Conservation (phyloP, 2,888 invertebrate genomes). For the Amphipyra berbera region DNA sequence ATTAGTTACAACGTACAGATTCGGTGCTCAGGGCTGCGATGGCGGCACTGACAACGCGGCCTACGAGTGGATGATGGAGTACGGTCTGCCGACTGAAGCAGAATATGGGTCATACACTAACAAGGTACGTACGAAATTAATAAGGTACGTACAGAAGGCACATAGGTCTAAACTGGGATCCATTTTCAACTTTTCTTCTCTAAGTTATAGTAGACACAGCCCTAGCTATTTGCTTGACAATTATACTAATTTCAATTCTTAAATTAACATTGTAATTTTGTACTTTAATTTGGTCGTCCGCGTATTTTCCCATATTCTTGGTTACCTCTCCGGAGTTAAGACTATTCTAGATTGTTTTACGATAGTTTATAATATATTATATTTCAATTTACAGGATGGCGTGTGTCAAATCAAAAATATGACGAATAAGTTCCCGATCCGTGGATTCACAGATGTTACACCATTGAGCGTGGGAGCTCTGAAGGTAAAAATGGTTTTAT, state of each 20-base stretch:
- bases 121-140: constrained; percentile 81
- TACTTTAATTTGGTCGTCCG: no score
- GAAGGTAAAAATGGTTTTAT: constrained; percentile 77
- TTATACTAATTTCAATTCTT: no score
- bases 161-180: no score
- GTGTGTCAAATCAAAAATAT: constrained; percentile 94
- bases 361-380: constrained; percentile 32
- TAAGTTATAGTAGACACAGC: no score
- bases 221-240: no score
- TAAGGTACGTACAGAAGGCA: constrained; percentile 19
- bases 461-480: constrained; percentile 92
- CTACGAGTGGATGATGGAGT: constrained; percentile 96
- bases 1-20: constrained; percentile 74
- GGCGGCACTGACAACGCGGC: constrained; percentile 97
- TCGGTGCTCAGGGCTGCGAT: constrained; percentile 96
- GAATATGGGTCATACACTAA: constrained; percentile 96
- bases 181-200: no score
- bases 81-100: constrained; percentile 94
- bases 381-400: constrained; percentile 91
- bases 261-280: no score
- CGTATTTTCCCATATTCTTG: no score
- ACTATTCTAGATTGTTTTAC: no score
- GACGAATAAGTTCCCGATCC: constrained; percentile 91
- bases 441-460: constrained; percentile 96
- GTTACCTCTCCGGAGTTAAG: no score